A percentile compares a stretch with the other conserved stretches of the same genome.
These are phyloP conservation scores for Sitobion miscanthi DNA, from an alignment of 1,140 invertebrate species.

Conservation along the genomic window DNA sequence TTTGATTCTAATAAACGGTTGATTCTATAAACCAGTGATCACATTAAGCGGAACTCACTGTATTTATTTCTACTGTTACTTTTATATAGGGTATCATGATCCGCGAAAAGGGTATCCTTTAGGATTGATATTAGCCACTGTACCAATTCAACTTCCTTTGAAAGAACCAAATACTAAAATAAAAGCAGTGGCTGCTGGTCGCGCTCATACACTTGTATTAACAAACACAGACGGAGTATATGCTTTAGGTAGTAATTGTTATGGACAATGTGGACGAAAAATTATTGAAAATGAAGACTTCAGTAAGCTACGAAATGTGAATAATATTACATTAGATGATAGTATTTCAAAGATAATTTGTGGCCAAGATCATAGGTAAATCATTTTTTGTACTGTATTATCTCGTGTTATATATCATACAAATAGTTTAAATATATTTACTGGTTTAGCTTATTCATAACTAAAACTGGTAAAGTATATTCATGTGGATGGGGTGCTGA, in stretches of 20 bases:
- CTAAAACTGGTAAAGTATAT: constrained; percentile 80
- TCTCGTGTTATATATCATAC: neutral
- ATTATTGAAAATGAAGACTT: constrained; percentile 84
- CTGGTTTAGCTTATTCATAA: constrained; percentile 77
- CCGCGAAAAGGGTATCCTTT: constrained; percentile 70
- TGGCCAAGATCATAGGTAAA: constrained; percentile 86
- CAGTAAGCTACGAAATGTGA: constrained; percentile 68
- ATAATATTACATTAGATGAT: constrained; percentile 73
- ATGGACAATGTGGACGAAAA: constrained; percentile 89
- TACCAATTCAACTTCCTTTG: constrained; percentile 77
- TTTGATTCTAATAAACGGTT: no score
- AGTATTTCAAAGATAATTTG: constrained; percentile 75
- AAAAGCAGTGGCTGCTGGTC: constrained; percentile 75
- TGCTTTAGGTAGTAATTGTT: constrained; percentile 89
- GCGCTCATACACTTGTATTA: constrained; percentile 84
- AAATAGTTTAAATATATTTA: constrained; percentile 58
- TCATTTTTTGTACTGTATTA: constrained; percentile 42
- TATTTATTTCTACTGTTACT: neutral
- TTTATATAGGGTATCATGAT: constrained; percentile 68
- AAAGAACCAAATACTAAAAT: constrained; percentile 65
- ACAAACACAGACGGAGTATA: constrained; percentile 82
- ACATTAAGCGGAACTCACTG: no score
- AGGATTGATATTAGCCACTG: constrained; percentile 76
- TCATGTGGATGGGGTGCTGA: constrained; percentile 93
- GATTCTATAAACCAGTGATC: no score